These are phyloP conservation scores for Misgurnus anguillicaudatus DNA, from an alignment of 2,113 vertebrate species.

Conservation along the genomic window DNA sequence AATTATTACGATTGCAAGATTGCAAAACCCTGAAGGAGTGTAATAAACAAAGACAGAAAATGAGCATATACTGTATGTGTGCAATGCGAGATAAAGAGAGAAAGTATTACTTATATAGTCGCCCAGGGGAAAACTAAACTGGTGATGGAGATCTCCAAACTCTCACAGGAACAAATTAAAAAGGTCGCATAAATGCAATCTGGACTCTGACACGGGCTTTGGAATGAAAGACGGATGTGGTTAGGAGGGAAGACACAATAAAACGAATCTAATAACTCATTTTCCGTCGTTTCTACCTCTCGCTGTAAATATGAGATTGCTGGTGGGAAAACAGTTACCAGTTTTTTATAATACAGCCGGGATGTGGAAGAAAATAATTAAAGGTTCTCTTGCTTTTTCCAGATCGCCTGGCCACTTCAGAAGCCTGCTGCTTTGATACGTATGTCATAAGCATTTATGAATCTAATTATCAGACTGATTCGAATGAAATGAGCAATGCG, in stretches of 20 bases:
- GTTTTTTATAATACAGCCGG: constrained; percentile 59
- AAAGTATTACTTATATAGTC: not conserved
- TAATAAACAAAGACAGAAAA: constrained; percentile 7
- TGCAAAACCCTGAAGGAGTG: too few relatives aligned
- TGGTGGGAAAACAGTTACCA: constrained; percentile 60
- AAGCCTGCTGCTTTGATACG: constrained; percentile 57
- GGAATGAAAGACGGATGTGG: not conserved
- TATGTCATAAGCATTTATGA: constrained; percentile 56
- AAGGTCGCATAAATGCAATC: constrained; percentile 40
- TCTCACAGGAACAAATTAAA: constrained; percentile 15
- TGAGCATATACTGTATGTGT: not conserved
- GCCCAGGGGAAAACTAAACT: not conserved
- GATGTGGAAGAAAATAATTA: constrained; percentile 63
- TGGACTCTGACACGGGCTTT: constrained; percentile 9
- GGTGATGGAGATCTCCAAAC: not conserved
- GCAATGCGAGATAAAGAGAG: not conserved
- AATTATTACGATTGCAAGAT: too few relatives aligned
- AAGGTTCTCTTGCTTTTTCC: constrained; percentile 63
- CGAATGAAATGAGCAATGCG: constrained; percentile 34
- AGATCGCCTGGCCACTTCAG: constrained; percentile 53
- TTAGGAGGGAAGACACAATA: constrained; percentile 50
- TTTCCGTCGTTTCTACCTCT: constrained; percentile 43
- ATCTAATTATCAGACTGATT: constrained; percentile 55
- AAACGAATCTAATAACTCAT: constrained; percentile 62
- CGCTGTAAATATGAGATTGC: constrained; percentile 55